These are phyloP conservation scores for Torymus tubicola DNA, from an alignment of 2,888 invertebrate genomes.

Conservation along the genomic window DNA sequence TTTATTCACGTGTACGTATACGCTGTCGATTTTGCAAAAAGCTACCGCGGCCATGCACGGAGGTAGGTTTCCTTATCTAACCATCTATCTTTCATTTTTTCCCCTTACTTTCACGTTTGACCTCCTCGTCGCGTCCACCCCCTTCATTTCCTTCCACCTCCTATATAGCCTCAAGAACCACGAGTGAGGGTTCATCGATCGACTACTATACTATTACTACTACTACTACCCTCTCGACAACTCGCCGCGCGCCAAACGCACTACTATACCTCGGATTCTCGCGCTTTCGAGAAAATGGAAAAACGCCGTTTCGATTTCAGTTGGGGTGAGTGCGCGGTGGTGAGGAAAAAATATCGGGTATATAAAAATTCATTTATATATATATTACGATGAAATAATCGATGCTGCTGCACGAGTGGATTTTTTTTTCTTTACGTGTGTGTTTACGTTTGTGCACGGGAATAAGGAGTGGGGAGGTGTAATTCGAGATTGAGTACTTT, in stretches of 20 bases:
- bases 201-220: neutral
- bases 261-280: neutral
- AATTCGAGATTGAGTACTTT: no score
- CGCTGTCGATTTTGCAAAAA: constrained; percentile 44
- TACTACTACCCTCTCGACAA: neutral
- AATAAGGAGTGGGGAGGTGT: no score
- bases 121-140: constrained; percentile 25
- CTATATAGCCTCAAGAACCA: neutral
- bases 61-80: constrained; percentile 25
- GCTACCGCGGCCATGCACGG: neutral
- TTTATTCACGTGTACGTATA: neutral
- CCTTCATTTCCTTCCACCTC: constrained; percentile 31
- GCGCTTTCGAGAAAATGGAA: constrained; percentile 34
- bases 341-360: no score
- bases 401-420: no score
- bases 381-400: no score
- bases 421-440: no score
- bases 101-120: neutral
- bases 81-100: constrained; percentile 48
- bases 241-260: constrained; percentile 6
- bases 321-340: no score
- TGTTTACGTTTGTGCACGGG: no score
- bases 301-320: constrained; percentile 1
- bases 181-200: constrained; percentile 39
- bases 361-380: no score